Conservation (phyloP, 1,140 invertebrate species). For the Nebria ingens region DNA sequence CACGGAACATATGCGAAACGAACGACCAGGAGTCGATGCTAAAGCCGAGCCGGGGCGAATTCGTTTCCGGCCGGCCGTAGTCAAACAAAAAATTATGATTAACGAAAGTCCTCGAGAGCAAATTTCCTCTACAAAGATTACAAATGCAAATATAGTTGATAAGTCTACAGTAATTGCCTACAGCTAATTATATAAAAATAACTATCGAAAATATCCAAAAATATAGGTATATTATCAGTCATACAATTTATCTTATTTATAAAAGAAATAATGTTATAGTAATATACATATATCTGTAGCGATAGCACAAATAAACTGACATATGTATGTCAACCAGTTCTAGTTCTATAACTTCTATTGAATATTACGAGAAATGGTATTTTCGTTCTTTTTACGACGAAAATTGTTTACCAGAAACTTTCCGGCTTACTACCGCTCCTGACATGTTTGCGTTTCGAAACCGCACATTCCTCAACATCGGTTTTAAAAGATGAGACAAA, state of each 20-base stretch:
- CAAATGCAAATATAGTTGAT: not conserved
- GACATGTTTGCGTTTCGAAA: not conserved
- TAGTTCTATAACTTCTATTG: too few species aligned
- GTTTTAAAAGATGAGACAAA: not conserved
- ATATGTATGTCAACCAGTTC: not conserved
- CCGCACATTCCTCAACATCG: not conserved
- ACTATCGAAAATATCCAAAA: too few species aligned
- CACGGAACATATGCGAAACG: too few species aligned
- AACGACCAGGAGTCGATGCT: too few species aligned
- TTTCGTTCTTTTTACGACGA: too few species aligned
- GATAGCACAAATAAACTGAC: not conserved
- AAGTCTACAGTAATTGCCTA: not conserved
- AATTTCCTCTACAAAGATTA: not conserved
- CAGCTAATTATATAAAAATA: too few species aligned
- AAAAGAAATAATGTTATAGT: not conserved
- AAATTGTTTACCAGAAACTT: not conserved
- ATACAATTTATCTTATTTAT: not conserved
- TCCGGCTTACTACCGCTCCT: not conserved
- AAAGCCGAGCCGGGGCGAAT: not conserved
- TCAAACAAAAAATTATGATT: not conserved
- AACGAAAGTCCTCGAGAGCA: not conserved
- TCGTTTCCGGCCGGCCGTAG: not conserved
- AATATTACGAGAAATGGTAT: too few species aligned
- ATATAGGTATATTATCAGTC: too few species aligned
- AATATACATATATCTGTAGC: not conserved